Percentiles rank a stretch among this genome's conserved stretches.
These are phyloP conservation scores for Sus scrofa DNA, from an alignment of 2,113 vertebrate genomes.

Conservation along the genomic window T2T-Sscrofa CM000814.6:14373001-14373500, in stretches of 20 bases:
- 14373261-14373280: constrained; percentile 91
- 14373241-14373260: constrained; percentile 89
- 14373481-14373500: constrained; percentile 89
- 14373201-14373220: constrained; percentile 87
- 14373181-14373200: constrained; percentile 79
- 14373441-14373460: constrained; percentile 95
- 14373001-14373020: too few species aligned
- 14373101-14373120: neutral
- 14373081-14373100: neutral
- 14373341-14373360: constrained; percentile 99
- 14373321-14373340: constrained; percentile 99
- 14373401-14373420: constrained; percentile 95
- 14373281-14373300: constrained; percentile 95
- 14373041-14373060: neutral
- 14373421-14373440: constrained; percentile 92
- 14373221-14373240: constrained; percentile 88
- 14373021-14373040: neutral
- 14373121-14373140: neutral
- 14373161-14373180: constrained; percentile 85
- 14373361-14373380: constrained; percentile 95
- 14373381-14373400: constrained; percentile 91
- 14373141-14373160: constrained; percentile 74
- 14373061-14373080: neutral
- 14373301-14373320: constrained; percentile 95
- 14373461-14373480: constrained; percentile 83